phyloP scores from a whole-genome alignment of 2,888 invertebrate species.

The Drosophila pegasa region DNA sequence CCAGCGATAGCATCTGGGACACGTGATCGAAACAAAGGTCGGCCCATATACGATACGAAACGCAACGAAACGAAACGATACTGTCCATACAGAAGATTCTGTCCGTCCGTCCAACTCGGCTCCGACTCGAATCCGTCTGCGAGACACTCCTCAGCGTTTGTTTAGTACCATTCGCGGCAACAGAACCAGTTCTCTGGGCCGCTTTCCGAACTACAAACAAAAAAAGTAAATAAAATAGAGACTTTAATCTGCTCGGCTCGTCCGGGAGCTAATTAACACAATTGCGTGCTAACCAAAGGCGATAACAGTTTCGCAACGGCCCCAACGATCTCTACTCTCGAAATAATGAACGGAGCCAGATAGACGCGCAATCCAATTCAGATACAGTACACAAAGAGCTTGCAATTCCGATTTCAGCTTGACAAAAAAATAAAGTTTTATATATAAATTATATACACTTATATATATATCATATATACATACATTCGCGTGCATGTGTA shows the following conservation, averaged over 20 bases:
- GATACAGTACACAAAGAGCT: slow-evolving; percentile 2
- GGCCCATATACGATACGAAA: slow-evolving; percentile 33
- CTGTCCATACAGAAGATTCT: slow-evolving; percentile 16
- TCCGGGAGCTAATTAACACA: slow-evolving; percentile 66
- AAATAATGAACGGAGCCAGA: neutral
- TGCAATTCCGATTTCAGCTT: slow-evolving; percentile 3
- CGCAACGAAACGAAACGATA: slow-evolving; percentile 2
- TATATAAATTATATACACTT: neutral
- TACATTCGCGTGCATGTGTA: neutral
- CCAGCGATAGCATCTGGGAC: slow-evolving; percentile 39
- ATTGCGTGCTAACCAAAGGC: slow-evolving; percentile 63
- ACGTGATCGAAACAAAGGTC: slow-evolving; percentile 55
- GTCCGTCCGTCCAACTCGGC: neutral
- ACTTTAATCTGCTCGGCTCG: slow-evolving; percentile 41
- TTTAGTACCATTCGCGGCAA: slow-evolving; percentile 20
- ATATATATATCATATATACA: neutral
- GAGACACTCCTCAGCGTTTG: slow-evolving; percentile 29
- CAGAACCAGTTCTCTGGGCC: slow-evolving; percentile 51
- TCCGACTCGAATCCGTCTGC: neutral
- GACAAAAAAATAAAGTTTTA: neutral
- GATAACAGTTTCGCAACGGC: slow-evolving; percentile 62
- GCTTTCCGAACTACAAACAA: slow-evolving; percentile 54
- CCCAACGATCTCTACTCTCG: slow-evolving; percentile 42
- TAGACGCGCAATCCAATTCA: neutral
- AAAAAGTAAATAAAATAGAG: slow-evolving; percentile 29